A percentile compares a stretch with the other conserved stretches of the same genome.
Conservation (phyloP, 2,113 vertebrate species). For the Columbina picui region DNA sequence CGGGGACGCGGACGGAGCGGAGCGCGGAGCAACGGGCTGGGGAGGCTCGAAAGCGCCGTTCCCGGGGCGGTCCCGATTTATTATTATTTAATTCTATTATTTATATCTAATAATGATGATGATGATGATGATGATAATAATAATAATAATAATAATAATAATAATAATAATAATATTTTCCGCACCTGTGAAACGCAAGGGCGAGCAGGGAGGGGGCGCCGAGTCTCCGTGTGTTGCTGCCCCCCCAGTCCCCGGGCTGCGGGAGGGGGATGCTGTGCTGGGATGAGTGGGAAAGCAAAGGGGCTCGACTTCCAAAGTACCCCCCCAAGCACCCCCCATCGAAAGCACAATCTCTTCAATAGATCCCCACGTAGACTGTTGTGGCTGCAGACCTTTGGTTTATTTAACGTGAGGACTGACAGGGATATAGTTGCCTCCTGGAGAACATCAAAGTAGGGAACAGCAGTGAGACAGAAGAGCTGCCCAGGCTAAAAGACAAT, state of each 20-base stretch:
- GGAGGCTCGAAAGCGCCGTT: accelerated
- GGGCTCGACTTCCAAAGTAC: no score
- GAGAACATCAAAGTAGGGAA: background rate
- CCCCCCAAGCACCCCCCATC: no score
- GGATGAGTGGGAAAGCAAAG: accelerated
- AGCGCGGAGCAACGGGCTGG: accelerated
- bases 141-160: no score
- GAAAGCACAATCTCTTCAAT: accelerated
- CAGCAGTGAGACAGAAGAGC: background rate
- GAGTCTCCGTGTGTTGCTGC: no score
- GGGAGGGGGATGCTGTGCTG: background rate
- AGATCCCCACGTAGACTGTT: background rate
- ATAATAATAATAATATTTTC: no score
- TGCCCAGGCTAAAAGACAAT: background rate
- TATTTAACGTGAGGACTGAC: accelerated
- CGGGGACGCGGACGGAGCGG: accelerated
- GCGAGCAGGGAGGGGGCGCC: background rate
- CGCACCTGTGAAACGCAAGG: background rate
- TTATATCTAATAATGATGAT: no score
- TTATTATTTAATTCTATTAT: background rate
- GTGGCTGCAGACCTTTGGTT: background rate
- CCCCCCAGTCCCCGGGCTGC: no score
- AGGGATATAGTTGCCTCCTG: background rate
- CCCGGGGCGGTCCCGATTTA: accelerated
- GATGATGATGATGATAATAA: no score